phyloP scores from a whole-genome alignment of 2,113 vertebrate genomes.

The Pipra filicauda region DNA sequence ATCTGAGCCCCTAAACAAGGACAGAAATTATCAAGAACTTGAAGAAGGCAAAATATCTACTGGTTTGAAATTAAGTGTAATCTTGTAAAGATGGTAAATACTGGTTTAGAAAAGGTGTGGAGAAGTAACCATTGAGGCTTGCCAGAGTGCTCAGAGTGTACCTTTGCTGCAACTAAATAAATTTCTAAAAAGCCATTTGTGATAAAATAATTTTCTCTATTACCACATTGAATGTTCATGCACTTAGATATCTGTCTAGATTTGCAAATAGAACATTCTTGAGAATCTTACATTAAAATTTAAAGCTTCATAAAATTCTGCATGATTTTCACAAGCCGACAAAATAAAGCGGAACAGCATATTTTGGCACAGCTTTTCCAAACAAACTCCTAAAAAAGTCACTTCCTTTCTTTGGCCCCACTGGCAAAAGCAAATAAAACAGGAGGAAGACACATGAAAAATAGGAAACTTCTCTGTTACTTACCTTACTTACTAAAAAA shows the following conservation, averaged over 20 bases:
- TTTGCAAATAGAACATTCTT: neutral
- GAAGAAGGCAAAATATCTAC: neutral
- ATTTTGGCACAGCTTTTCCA: neutral
- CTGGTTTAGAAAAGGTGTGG: neutral
- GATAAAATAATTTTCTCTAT: neutral
- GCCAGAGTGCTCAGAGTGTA: neutral
- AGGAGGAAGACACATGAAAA: neutral
- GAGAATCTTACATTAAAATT: neutral
- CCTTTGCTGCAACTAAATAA: neutral
- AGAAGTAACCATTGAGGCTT: neutral
- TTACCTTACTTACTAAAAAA: neutral
- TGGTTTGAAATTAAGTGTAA: neutral
- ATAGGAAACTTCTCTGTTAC: neutral
- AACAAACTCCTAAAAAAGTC: neutral
- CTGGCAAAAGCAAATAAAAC: constrained; percentile 15
- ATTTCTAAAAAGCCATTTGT: neutral
- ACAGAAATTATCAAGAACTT: neutral
- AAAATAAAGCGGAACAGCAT: neutral
- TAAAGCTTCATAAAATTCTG: constrained; percentile 25
- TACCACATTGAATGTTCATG: neutral
- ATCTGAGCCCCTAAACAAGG: neutral
- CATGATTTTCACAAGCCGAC: neutral
- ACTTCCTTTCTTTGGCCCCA: neutral
- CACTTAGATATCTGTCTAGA: neutral
- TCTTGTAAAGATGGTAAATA: neutral